Base-by-base conservation (phyloP, 2,888 invertebrate genomes). In the Diloba caeruleocephala region DNA sequence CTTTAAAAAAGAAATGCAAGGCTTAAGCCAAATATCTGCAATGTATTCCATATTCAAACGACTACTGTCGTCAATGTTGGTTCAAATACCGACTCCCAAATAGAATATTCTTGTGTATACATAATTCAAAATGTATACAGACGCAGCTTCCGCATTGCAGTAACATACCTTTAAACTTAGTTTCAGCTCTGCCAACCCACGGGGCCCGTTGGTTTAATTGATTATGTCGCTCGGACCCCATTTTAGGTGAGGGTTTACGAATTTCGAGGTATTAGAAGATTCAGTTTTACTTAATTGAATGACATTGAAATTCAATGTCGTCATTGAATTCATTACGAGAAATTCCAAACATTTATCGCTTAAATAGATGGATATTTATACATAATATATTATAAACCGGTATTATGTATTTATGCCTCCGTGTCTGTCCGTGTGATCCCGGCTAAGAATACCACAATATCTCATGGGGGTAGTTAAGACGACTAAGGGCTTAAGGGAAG, bases 101-200 rank as follows among this genome's bases (percentile, higher is more conserved):
- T 50, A 51, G 15, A 9, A 58, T 44, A 45, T 71, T 71, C 70
- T 72, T 45, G 52, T 48, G n/a, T 69, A 68, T 73, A 78, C 71
- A 78, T 80, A 75, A 82, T 79, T 81, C 76, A 82, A 72, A 77
- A 62, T 71, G 58, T 72, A 70, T 26, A 48, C 28, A 62, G 41
- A 44, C 26, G 37, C 14, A 17, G 34, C 17, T 58, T 56, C 76
- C 76, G 82, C 83, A 82, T 51, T 83, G 82, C 82, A 82, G 78
- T 68, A 65, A 29, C 49, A 58, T 54, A 44, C 39, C 34, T 23
- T 37, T 7, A 28, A 46, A 50, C 55, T 43, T 55, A 26, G 34
- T 13, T 36, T 23, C 10, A 31, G 23, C 21, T 8, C 45, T 65
- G 52, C 52, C 10, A 31, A 52, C 60, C 45, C 53, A 8, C 23